Evolutionary conservation across 2,797 vertebrate genomes (phyloP).

Genomic region (Morelia viridis): DNA sequence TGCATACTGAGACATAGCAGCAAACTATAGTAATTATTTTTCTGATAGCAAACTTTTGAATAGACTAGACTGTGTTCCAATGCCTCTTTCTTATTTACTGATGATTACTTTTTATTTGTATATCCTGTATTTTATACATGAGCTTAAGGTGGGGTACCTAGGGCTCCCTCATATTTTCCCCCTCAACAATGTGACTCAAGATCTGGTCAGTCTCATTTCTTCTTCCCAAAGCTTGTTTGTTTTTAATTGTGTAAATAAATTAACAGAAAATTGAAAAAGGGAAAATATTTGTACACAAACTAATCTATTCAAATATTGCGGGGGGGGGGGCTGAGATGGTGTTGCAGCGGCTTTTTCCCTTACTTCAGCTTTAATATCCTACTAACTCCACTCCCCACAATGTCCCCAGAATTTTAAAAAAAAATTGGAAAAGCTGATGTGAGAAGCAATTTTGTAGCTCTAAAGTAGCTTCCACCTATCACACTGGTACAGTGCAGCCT

Average conservation of each 20-base stretch:
- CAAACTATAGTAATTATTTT: background rate
- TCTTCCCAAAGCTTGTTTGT: background rate
- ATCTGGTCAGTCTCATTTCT: background rate
- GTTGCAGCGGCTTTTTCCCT: background rate
- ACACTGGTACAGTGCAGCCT: background rate
- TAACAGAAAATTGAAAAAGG: background rate
- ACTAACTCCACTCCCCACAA: background rate
- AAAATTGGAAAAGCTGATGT: background rate
- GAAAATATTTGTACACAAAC: background rate
- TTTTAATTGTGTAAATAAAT: background rate
- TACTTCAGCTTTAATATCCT: background rate
- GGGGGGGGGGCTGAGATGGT: background rate
- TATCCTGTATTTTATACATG: background rate
- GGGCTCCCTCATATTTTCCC: background rate
- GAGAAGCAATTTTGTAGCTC: background rate
- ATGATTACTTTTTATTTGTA: background rate
- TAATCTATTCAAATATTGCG: background rate
- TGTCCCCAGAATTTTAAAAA: background rate
- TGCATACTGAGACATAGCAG: background rate
- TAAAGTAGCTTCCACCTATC: background rate
- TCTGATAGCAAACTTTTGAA: background rate
- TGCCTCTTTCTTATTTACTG: background rate
- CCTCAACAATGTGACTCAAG: background rate
- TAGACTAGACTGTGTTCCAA: background rate
- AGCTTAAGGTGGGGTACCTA: background rate